Percentiles rank a stretch among this genome's conserved stretches.
These are phyloP conservation scores for Chrysochloris asiatica DNA, from an alignment of 2,113 vertebrate genomes.

Conservation along the genomic window DNA sequence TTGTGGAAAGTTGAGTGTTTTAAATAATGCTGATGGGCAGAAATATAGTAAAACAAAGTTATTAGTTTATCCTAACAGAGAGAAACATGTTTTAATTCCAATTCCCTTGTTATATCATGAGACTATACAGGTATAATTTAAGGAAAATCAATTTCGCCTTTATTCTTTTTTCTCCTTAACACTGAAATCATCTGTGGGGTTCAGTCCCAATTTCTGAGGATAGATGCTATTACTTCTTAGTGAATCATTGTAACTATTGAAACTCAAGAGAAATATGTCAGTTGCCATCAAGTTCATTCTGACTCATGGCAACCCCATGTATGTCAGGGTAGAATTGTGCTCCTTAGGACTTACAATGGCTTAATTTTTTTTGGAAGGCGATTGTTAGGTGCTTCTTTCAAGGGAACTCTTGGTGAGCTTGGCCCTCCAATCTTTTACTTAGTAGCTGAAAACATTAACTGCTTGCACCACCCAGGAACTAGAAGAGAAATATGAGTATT, in stretches of 20 bases:
- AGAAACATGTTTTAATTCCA: background rate
- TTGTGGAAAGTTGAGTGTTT: background rate
- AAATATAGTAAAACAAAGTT: background rate
- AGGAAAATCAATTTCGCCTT: background rate
- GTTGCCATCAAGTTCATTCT: background rate
- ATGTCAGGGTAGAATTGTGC: background rate
- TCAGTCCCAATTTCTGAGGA: background rate
- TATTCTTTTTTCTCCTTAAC: background rate
- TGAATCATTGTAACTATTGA: background rate
- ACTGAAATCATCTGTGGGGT: background rate
- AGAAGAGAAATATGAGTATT: background rate
- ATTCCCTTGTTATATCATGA: conserved; percentile 17
- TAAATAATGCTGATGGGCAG: background rate
- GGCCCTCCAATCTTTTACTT: background rate
- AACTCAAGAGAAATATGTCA: background rate
- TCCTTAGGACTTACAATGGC: background rate
- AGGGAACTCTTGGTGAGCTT: background rate
- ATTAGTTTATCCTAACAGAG: background rate
- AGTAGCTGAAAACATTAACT: background rate
- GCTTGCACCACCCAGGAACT: background rate
- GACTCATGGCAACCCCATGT: background rate
- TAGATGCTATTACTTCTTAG: background rate
- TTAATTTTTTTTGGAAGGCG: background rate
- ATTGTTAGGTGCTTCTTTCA: background rate
- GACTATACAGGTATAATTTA: background rate